Conservation (phyloP, 1,140 invertebrate genomes). For the Drosophila setifemur region DNA sequence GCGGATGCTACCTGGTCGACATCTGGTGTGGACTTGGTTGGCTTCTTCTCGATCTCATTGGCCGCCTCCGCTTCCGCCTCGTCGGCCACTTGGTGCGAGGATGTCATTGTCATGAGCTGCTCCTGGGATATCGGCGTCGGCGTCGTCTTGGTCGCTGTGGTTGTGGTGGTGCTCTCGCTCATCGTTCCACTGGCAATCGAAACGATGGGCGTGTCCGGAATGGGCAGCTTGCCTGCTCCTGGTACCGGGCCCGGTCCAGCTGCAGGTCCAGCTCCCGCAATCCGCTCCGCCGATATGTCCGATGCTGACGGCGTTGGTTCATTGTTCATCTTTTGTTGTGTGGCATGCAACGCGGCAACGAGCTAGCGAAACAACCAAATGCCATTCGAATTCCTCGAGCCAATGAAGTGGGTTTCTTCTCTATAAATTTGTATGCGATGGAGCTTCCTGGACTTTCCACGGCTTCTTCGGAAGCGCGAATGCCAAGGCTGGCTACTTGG, state of each 20-base stretch:
- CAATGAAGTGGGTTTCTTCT: neutral
- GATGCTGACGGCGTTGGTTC: conserved; percentile 34
- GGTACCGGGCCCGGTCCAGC: neutral
- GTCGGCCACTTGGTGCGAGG: conserved; percentile 42
- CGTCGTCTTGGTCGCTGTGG: conserved; percentile 75
- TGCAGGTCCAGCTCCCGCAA: conserved; percentile 13
- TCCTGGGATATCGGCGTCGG: conserved; percentile 65
- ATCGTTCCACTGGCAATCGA: conserved; percentile 75
- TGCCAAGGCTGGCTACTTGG: too few relatives aligned
- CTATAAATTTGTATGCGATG: too few relatives aligned
- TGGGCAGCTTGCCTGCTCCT: conserved; percentile 45
- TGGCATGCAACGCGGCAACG: conserved; percentile 28
- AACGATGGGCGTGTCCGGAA: conserved; percentile 77
- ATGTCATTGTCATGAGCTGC: conserved; percentile 56
- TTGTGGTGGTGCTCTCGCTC: conserved; percentile 75
- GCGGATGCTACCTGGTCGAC: neutral
- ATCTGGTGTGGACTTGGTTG: neutral
- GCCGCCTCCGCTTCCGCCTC: conserved; percentile 4
- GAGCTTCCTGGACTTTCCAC: neutral
- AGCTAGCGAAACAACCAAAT: conserved; percentile 31
- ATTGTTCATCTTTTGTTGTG: conserved; percentile 38
- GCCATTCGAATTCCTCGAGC: conserved; percentile 40
- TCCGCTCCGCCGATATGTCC: conserved; percentile 31
- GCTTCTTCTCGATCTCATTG: neutral
- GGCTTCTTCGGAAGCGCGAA: too few relatives aligned